A percentile compares a stretch with the other conserved stretches of the same genome.
Conservation (phyloP, 1,140 invertebrate genomes). For the Nasonia giraulti region DNA sequence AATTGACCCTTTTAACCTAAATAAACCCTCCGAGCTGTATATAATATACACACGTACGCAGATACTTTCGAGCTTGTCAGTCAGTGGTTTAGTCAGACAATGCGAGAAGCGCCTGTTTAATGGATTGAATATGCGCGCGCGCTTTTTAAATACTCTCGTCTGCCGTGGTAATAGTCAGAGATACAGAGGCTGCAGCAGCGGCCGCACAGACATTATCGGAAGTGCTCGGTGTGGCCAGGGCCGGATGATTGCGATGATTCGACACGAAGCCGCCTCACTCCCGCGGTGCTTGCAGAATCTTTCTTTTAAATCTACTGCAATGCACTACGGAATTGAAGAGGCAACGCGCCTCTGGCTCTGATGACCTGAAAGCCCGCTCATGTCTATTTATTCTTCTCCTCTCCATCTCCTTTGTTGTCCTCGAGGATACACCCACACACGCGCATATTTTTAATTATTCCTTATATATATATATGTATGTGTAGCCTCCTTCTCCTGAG, state of each 20-base stretch:
- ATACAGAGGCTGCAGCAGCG: not conserved
- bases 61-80: not conserved
- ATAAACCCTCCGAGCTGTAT: not conserved
- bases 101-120: not conserved
- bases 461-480: not conserved
- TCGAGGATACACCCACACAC: not conserved
- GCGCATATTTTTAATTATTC: conserved; percentile 17
- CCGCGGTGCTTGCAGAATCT: conserved; percentile 90
- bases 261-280: conserved; percentile 83
- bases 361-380: not conserved
- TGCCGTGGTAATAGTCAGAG: not conserved
- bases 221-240: not conserved
- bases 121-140: not conserved
- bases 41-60: not conserved
- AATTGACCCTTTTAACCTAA: conserved; percentile 35
- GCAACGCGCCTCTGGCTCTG: conserved; percentile 67
- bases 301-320: conserved; percentile 83
- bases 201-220: conserved; percentile 27
- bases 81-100: conserved; percentile 37
- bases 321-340: conserved; percentile 94
- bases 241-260: conserved; percentile 61
- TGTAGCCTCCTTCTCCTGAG: not conserved
- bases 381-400: conserved; percentile 25
- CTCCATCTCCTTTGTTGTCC: conserved; percentile 29
- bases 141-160: not conserved